A percentile compares a stretch with the other conserved stretches of the same genome.
Conservation (phyloP, 2,888 invertebrate species). For the Schizotus pectinicornis region DNA sequence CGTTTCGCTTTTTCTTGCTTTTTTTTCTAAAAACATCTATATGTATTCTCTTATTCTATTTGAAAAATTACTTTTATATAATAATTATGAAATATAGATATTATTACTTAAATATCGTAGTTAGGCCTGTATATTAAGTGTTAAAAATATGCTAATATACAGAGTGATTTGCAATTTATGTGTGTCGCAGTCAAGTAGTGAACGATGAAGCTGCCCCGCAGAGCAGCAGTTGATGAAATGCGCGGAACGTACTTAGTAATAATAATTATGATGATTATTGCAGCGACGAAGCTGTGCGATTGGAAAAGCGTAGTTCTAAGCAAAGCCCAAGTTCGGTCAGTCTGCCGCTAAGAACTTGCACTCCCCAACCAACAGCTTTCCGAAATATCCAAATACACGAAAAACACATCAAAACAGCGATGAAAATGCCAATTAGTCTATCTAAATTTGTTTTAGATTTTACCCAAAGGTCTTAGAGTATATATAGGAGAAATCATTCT, state of each 20-base stretch:
- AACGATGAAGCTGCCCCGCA: slow-evolving; percentile 43
- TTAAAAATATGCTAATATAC: slow-evolving; percentile 61
- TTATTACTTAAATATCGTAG: slow-evolving; percentile 59
- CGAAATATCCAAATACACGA: slow-evolving; percentile 21
- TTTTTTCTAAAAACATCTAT: slow-evolving; percentile 59
- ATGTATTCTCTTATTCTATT: slow-evolving; percentile 54
- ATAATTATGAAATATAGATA: slow-evolving; percentile 59
- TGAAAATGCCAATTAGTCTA: slow-evolving; percentile 52
- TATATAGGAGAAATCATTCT: slow-evolving; percentile 18
- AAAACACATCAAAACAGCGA: slow-evolving; percentile 53
- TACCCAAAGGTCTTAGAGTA: slow-evolving; percentile 24
- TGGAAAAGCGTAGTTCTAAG: slow-evolving; percentile 31
- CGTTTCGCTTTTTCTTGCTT: slow-evolving; percentile 46
- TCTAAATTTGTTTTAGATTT: slow-evolving; percentile 37
- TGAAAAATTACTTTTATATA: slow-evolving; percentile 58
- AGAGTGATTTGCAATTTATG: slow-evolving; percentile 54
- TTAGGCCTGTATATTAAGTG: slow-evolving; percentile 62
- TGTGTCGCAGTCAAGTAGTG: slow-evolving; percentile 54
- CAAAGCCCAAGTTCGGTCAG: slow-evolving; percentile 17
- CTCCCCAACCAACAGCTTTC: slow-evolving; percentile 20
- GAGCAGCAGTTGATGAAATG: slow-evolving; percentile 21
- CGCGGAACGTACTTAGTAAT: slow-evolving; percentile 23
- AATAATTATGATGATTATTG: slow-evolving; percentile 26
- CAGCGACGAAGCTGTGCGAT: slow-evolving; percentile 31
- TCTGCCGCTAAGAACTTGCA: slow-evolving; percentile 23